phyloP scores from a whole-genome alignment of 2,797 vertebrate species.

The Loriculus beryllinus region DNA sequence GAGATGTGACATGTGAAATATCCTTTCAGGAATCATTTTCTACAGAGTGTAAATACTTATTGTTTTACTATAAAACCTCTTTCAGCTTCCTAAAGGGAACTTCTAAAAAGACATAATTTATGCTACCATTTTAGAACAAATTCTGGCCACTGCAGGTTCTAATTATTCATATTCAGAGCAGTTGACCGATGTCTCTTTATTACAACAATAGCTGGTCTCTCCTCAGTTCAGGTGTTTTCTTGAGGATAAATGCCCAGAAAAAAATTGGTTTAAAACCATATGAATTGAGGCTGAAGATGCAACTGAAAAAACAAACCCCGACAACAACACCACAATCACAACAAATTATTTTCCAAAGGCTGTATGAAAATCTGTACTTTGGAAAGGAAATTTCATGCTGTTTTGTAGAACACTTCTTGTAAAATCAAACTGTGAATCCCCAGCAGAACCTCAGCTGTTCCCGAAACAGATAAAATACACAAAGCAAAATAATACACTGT shows the following conservation, averaged over 20 bases:
- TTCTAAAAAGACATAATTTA: not conserved
- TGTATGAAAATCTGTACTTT: not conserved
- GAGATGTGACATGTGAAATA: not conserved
- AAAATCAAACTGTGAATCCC: constrained; percentile 29
- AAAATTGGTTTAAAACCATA: not conserved
- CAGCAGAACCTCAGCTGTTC: constrained; percentile 38
- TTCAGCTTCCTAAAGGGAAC: not conserved
- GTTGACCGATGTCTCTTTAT: not conserved
- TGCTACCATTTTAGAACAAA: not conserved
- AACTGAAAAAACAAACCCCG: not conserved
- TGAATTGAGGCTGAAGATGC: not conserved
- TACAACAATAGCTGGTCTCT: not conserved
- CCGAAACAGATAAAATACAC: constrained; percentile 59
- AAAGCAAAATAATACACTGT: constrained; percentile 21
- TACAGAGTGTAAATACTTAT: not conserved
- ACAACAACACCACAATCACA: not conserved
- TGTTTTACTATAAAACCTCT: not conserved
- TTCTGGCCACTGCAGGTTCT: not conserved
- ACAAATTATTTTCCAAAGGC: not conserved
- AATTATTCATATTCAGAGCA: not conserved
- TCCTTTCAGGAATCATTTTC: not conserved
- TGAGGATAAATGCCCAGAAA: not conserved
- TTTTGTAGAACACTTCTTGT: not conserved
- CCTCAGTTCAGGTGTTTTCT: not conserved
- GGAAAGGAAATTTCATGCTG: not conserved